phyloP scores from a whole-genome alignment of 2,888 invertebrate genomes.

The Microctonus aethiopoides region DNA sequence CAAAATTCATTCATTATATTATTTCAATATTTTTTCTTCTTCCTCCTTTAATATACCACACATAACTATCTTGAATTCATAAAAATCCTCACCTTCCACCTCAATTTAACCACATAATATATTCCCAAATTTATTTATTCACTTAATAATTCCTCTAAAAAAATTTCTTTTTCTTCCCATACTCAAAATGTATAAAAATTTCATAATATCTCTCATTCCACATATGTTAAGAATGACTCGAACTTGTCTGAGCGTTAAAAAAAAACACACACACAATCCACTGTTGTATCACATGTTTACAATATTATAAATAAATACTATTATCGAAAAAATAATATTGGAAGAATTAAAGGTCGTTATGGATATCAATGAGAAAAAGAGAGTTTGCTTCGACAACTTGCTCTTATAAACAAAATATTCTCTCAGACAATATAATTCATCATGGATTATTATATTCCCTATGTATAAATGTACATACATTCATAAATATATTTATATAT shows the following conservation, averaged over 20 bases:
- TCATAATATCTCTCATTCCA: too few relatives aligned
- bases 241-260: too few relatives aligned
- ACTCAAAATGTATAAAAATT: background rate
- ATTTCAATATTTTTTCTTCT: background rate
- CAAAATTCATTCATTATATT: slow-evolving; percentile 21
- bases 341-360: background rate
- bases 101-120: slow-evolving; percentile 6
- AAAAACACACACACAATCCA: background rate
- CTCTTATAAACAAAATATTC: background rate
- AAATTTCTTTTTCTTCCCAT: background rate
- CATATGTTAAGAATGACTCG: too few relatives aligned
- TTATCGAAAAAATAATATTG: slow-evolving; percentile 1
- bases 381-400: background rate
- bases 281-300: background rate
- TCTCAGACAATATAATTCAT: background rate
- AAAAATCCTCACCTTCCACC: background rate
- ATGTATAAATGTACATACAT: background rate
- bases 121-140: background rate
- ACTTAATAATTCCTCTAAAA: background rate
- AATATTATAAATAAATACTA: background rate
- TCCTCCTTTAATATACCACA: background rate
- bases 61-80: background rate
- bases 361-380: background rate
- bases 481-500: background rate
- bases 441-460: background rate